These are phyloP conservation scores for Euwallacea similis DNA, from an alignment of 1,140 invertebrate species.

Conservation along the genomic window DNA sequence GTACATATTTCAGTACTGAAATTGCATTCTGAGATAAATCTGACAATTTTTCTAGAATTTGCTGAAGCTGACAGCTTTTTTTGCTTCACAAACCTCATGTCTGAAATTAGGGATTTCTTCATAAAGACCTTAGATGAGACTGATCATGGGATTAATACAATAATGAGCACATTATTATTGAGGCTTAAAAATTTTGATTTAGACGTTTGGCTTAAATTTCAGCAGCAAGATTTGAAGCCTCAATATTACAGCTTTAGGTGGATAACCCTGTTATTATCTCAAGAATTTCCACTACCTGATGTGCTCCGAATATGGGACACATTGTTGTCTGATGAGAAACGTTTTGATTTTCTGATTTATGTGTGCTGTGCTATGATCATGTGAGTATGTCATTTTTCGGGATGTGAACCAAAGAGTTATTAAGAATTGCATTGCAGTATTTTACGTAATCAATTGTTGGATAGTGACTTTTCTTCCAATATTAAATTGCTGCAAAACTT, in stretches of 20 bases:
- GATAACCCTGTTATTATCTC: slow-evolving; percentile 94
- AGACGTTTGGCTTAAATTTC: slow-evolving; percentile 73
- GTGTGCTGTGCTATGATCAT: slow-evolving; percentile 96
- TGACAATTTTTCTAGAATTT: slow-evolving; percentile 66
- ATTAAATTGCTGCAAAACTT: slow-evolving; percentile 91
- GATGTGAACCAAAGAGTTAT: slow-evolving; percentile 17
- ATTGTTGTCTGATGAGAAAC: slow-evolving; percentile 83
- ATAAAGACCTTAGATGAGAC: slow-evolving; percentile 94
- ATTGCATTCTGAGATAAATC: neutral
- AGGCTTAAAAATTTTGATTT: slow-evolving; percentile 78
- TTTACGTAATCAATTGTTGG: slow-evolving; percentile 77
- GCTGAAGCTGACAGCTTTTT: slow-evolving; percentile 98
- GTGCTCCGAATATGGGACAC: slow-evolving; percentile 96
- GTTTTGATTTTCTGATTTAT: slow-evolving; percentile 88
- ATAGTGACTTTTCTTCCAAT: slow-evolving; percentile 86
- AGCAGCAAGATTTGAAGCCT: slow-evolving; percentile 83
- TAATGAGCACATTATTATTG: slow-evolving; percentile 78
- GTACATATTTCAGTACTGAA: slow-evolving; percentile 55
- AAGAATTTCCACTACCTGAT: slow-evolving; percentile 96
- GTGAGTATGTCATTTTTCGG: slow-evolving; percentile 63
- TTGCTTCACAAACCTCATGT: slow-evolving; percentile 97
- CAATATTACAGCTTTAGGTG: slow-evolving; percentile 98
- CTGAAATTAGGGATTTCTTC: slow-evolving; percentile 96
- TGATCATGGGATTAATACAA: slow-evolving; percentile 82
- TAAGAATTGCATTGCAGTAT: slow-evolving; percentile 60